phyloP scores from a whole-genome alignment of 2,113 vertebrate genomes.

The Dinomys branickii region DNA sequence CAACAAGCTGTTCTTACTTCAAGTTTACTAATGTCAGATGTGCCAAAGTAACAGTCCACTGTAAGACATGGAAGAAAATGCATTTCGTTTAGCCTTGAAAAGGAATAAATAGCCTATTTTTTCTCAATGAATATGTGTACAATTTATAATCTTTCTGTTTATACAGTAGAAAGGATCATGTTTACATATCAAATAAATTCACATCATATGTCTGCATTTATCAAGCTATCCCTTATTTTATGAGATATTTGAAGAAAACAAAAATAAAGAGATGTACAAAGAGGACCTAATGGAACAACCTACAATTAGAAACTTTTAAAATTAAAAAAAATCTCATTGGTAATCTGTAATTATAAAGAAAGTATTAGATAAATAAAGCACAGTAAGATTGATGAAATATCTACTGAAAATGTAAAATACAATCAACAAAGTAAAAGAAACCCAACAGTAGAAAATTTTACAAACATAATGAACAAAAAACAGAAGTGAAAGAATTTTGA shows the following conservation, averaged over 20 bases:
- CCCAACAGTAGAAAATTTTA: background rate
- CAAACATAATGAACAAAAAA: background rate
- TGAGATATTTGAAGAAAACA: background rate
- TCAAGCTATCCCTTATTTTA: background rate
- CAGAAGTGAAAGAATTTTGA: background rate
- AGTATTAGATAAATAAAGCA: background rate
- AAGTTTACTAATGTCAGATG: background rate
- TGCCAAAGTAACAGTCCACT: background rate
- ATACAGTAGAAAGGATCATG: background rate
- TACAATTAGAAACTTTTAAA: background rate
- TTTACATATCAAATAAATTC: background rate
- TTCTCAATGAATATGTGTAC: background rate
- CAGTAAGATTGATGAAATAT: background rate
- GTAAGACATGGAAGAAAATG: background rate
- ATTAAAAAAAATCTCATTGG: background rate
- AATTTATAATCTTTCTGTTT: background rate
- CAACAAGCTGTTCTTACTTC: background rate
- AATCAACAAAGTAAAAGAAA: background rate
- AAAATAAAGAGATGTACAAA: background rate
- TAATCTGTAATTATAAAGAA: background rate
- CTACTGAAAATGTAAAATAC: background rate
- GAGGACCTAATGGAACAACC: background rate
- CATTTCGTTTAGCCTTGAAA: background rate
- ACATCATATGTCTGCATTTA: background rate
- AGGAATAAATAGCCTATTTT: background rate